Evolutionary conservation across 2,797 vertebrate species (phyloP), one percentile per base, ranked within the genome.

Genomic region (Sebastes matsubarae): DNA sequence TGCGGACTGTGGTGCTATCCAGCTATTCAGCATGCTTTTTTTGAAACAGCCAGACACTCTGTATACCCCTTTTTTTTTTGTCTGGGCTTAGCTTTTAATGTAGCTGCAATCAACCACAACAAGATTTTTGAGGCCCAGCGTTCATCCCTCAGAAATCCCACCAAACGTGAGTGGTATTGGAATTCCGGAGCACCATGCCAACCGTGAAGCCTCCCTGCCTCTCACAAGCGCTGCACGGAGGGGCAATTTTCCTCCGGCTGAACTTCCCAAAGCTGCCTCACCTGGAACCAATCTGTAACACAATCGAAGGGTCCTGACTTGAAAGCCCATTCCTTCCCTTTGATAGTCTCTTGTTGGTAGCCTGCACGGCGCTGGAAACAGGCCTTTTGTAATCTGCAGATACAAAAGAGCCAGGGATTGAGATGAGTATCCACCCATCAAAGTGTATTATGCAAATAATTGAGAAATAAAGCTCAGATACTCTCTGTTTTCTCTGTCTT

Each of bases 261-360:
- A 95, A 95, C 92, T 95, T 95, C 91, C 91, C 91, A 96, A 96
- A 96, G 96, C 96, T 92, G 93, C 92, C 92, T 96, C 96, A 96
- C 96, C 96, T 97, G 96, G 96, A 98, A 98, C 94, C 94, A 96
- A 96, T 97, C 95, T 96, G 93, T 94, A 96, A 95, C 95, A 96
- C 88, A 95, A 95, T 95, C 95, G 94, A 96, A 96, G 95, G 94
- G 94, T 96, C 95, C 96, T 93, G 93, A 96, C 96, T 70, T 93
- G 96, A 97, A 97, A 97, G 95, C 95, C 92, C 93, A 83, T 91
- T 95, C 91, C 86, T 94, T 94, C 88, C 75, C 94, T 97, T 97
- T 96, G 96, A 96, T 95, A 96, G 94, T 92, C 95, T 95, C 93
- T 88, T 94, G 90, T 93, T 96, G 88, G 94, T 94, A 95, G 94